These are phyloP conservation scores for Ephialtes manifestator DNA, from an alignment of 2,888 invertebrate genomes.

Conservation along the genomic window DNA sequence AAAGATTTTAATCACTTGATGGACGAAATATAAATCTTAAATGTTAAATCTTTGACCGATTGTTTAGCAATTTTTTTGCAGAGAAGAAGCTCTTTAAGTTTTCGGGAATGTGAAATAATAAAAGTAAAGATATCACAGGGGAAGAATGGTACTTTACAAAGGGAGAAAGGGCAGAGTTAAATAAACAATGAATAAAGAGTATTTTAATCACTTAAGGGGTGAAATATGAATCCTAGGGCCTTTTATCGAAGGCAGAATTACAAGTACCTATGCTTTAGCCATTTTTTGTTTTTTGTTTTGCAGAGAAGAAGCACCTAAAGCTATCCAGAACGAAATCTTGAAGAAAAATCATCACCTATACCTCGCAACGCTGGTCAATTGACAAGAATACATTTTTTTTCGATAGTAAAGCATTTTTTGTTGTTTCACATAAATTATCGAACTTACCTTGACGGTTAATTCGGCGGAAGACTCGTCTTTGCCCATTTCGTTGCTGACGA, in stretches of 20 bases:
- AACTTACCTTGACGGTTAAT: constrained; percentile 90
- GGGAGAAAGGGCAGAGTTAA: too few relatives aligned
- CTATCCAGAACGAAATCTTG: constrained; percentile 1
- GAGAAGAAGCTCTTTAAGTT: too few relatives aligned
- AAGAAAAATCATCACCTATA: constrained; percentile 21
- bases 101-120: too few relatives aligned
- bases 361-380: constrained; percentile 32
- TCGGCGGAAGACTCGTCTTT: constrained; percentile 95
- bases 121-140: background rate
- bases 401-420: background rate
- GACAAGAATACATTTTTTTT: constrained; percentile 17
- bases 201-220: constrained; percentile 16
- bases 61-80: background rate
- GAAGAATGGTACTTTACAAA: background rate
- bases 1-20: background rate
- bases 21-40: background rate
- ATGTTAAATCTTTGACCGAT: background rate
- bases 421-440: background rate
- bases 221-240: background rate
- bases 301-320: constrained; percentile 68
- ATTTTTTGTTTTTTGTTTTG: too few relatives aligned
- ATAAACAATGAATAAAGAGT: background rate
- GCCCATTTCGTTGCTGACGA: constrained; percentile 96
- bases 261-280: constrained; percentile 7
- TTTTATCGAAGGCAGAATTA: background rate